Evolutionary conservation across 1,140 invertebrate genomes (phyloP), one percentile per base, ranked within the genome.

Genomic region (Ceratitis capitata): DNA sequence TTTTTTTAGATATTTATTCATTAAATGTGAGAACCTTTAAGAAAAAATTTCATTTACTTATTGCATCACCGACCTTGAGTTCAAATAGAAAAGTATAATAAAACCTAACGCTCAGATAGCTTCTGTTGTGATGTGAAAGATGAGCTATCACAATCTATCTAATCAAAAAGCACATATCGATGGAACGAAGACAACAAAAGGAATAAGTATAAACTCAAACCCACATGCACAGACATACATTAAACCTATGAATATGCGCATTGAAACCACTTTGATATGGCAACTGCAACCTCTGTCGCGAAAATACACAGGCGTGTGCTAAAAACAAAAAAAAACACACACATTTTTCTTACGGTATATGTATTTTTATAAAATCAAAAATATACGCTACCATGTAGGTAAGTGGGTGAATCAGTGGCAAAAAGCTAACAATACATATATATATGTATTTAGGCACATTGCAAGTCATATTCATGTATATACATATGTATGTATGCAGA

Each of bases 401-500:
- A 39, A 47, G 69, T 78, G 10, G 69, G 39, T 78, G 69, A 45
- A 42, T 78, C 69, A 78, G 69, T 45, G 69, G 69, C 69, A 14
- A 42, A 19, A 45, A 78, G 39, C 32, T 16, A 69, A 69, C 35
- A 64, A 35, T 29, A 29, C 26, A 29, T 14, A 12, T 32, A 16
- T 29, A 64, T 12, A 69, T 14, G 26, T 32, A 32, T 19, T 6
- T 14, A 23, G 19, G 23, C 23, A 56, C 51, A 56, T 47, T n/a
- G n/a, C n/a, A n/a, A n/a, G n/a, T n/a, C 45, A 47, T 56, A 56
- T 56, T 56, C 23, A 56, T 12, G 29, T 29, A 58, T n/a, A 1
- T 10, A 16, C 58, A 35, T 35, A 16, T 26, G 29, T 14, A 35
- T 1, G 3, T 69, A 3, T 69, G 16, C 14, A n/a, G n/a, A 35